Evolutionary conservation across 23 tunicate genomes (phyloP).

Genomic region (Ciona savignyi): DNA sequence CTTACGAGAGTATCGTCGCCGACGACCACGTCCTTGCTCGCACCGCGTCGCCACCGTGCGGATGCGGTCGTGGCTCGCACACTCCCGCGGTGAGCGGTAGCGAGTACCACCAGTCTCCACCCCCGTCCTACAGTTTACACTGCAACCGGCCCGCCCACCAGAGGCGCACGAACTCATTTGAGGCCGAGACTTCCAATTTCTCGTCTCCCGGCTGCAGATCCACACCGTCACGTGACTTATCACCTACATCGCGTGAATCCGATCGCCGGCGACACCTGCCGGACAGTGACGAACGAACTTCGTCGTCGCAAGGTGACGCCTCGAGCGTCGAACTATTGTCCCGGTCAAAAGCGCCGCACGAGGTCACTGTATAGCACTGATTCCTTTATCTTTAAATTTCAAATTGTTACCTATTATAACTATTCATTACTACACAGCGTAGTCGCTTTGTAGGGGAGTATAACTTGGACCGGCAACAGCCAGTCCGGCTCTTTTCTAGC

Average conservation of each 20-base stretch:
- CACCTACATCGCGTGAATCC: neutral
- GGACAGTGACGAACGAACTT: slow-evolving; percentile 4
- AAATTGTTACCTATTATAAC: neutral
- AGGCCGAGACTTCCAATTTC: too few relatives aligned
- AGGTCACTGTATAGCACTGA: neutral
- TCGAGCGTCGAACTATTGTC: neutral
- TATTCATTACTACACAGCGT: too few relatives aligned
- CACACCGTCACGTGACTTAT: neutral
- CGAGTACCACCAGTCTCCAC: slow-evolving; percentile 35
- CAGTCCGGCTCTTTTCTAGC: too few relatives aligned
- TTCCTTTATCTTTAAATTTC: neutral
- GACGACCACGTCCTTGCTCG: neutral
- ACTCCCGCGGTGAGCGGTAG: slow-evolving; percentile 15
- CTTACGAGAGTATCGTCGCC: slow-evolving; percentile 71
- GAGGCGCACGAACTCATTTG: neutral
- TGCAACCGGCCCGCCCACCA: slow-evolving; percentile 21
- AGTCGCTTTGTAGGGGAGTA: too few relatives aligned
- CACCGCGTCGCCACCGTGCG: slow-evolving; percentile 13
- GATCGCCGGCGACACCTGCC: neutral
- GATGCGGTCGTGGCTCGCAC: slow-evolving; percentile 26
- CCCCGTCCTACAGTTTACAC: slow-evolving; percentile 73
- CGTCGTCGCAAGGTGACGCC: slow-evolving; percentile 2
- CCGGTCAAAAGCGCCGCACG: neutral
- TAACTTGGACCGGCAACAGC: too few relatives aligned
- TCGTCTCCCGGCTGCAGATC: neutral